Conservation (phyloP, 2,888 invertebrate species). For the Yponomeuta malinellus region DNA sequence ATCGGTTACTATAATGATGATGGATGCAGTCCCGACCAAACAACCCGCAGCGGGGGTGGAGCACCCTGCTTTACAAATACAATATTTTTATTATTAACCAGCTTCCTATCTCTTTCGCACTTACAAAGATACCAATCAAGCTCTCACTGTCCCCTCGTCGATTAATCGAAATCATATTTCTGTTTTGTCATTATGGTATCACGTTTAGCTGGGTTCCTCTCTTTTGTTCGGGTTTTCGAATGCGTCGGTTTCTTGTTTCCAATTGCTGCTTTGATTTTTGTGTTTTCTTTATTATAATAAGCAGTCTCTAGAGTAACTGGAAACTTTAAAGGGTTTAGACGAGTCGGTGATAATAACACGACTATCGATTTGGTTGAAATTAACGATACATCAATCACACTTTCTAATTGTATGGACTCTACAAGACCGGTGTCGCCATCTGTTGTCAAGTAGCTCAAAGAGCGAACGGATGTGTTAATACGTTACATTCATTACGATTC, state of each 20-base stretch:
- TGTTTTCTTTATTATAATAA: constrained; percentile 47
- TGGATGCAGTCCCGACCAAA: constrained; percentile 69
- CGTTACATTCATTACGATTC: constrained; percentile 23
- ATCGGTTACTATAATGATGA: constrained; percentile 76
- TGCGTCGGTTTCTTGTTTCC: constrained; percentile 71
- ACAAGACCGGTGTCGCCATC: constrained; percentile 44
- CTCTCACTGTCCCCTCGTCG: constrained; percentile 51
- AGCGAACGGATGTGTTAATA: constrained; percentile 27
- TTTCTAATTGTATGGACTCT: constrained; percentile 24
- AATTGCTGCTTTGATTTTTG: constrained; percentile 54
- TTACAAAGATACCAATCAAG: constrained; percentile 36
- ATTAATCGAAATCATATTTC: constrained; percentile 75
- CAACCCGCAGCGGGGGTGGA: constrained; percentile 75
- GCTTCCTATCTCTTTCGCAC: constrained; percentile 51
- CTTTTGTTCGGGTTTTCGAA: constrained; percentile 66
- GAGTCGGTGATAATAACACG: constrained; percentile 25
- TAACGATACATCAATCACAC: not conserved
- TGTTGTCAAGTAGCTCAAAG: constrained; percentile 58
- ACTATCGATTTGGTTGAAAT: not conserved
- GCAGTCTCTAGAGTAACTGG: constrained; percentile 49
- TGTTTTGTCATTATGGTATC: constrained; percentile 76
- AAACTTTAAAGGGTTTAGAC: constrained; percentile 27
- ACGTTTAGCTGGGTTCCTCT: constrained; percentile 68
- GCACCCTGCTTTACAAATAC: constrained; percentile 75
- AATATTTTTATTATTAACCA: constrained; percentile 74